Evolutionary conservation across 2,888 invertebrate species (phyloP).

Genomic region (Steinernema scapterisci): DNA sequence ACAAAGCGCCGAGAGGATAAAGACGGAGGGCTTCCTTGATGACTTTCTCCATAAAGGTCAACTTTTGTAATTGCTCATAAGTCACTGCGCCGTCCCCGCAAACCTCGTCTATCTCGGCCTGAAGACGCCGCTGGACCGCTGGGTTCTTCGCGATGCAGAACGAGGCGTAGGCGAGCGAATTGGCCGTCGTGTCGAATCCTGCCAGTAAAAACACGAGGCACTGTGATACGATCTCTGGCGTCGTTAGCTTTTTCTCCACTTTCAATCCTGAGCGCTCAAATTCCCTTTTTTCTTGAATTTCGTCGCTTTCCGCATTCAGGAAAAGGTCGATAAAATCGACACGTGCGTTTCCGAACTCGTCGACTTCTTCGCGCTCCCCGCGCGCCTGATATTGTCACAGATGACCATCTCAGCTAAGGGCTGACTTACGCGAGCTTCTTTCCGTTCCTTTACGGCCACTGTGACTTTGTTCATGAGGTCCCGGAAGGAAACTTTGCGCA

Average conservation of each 20-base stretch:
- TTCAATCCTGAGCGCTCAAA: conserved; percentile 32
- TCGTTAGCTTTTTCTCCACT: conserved; percentile 47
- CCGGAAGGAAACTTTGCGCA: conserved; percentile 34
- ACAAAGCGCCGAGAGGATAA: conserved; percentile 60
- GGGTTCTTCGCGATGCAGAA: conserved; percentile 69
- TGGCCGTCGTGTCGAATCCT: conserved; percentile 71
- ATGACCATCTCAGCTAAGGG: background rate
- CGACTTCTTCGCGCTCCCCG: conserved; percentile 22
- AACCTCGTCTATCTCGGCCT: conserved; percentile 51
- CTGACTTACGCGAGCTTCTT: conserved; percentile 34
- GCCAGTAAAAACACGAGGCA: conserved; percentile 61
- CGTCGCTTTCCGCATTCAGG: conserved; percentile 50
- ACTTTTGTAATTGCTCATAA: conserved; percentile 52
- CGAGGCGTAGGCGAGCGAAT: conserved; percentile 69
- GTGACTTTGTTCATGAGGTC: conserved; percentile 32
- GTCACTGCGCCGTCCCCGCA: conserved; percentile 42
- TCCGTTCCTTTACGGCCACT: conserved; percentile 42
- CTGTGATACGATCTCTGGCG: conserved; percentile 54
- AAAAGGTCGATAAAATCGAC: conserved; percentile 65
- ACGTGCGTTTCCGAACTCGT: conserved; percentile 37
- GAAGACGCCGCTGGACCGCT: conserved; percentile 68
- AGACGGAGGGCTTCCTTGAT: conserved; percentile 59
- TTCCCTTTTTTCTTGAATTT: conserved; percentile 36
- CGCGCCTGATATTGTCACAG: background rate
- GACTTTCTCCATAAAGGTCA: conserved; percentile 57